These are phyloP conservation scores for Stenotaenia linearis DNA, from an alignment of 2,888 invertebrate species.

Conservation along the genomic window DNA sequence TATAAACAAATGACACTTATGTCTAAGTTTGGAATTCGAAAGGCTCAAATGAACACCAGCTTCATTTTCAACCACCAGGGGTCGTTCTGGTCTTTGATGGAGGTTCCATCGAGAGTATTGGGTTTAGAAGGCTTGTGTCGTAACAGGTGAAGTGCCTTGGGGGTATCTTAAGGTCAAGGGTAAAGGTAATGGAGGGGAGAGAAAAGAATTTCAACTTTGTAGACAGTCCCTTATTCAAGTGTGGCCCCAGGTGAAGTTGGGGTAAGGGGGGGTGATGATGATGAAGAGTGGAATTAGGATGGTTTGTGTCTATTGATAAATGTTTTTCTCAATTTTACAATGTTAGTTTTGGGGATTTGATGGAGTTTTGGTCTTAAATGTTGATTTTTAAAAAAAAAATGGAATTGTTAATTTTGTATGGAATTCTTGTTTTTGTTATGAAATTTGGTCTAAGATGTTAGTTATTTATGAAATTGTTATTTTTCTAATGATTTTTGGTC, in stretches of 20 bases:
- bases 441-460: too few relatives aligned
- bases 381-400: too few relatives aligned
- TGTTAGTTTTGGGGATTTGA: too few relatives aligned
- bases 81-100: not conserved
- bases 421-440: too few relatives aligned
- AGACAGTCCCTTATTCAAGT: constrained; percentile 8
- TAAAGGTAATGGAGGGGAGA: constrained; percentile 1
- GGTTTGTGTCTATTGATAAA: too few relatives aligned
- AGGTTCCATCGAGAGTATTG: not conserved
- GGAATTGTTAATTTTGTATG: too few relatives aligned
- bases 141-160: constrained; percentile 2
- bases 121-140: constrained; percentile 2
- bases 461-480: too few relatives aligned
- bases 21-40: constrained; percentile 22
- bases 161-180: not conserved
- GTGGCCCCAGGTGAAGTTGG: not conserved
- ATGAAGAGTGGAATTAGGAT: too few relatives aligned
- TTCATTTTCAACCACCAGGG: constrained; percentile 19
- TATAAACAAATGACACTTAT: constrained; percentile 26
- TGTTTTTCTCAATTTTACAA: too few relatives aligned
- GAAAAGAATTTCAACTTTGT: constrained; percentile 26
- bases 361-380: too few relatives aligned
- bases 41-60: not conserved
- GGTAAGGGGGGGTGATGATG: not conserved
- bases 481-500: too few relatives aligned